Evolutionary conservation across 2,113 vertebrate genomes (phyloP), one percentile per base, ranked within the genome.

Genomic region (Ageneiosus marmoratus): DNA sequence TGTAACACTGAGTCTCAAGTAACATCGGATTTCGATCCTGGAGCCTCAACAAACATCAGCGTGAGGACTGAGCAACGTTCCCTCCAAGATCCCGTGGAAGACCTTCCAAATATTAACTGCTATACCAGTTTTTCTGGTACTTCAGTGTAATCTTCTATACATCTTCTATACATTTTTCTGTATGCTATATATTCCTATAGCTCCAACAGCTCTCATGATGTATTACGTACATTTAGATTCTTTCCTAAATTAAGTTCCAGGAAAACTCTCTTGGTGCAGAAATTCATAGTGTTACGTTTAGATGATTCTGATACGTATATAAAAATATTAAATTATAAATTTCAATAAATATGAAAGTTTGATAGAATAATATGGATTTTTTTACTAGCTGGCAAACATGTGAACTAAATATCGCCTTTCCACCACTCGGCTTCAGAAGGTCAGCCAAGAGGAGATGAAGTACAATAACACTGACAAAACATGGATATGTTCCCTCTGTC

Each of bases 401-500:
- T 69, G 32, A 34, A 72, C 7, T 27, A 15, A 46, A n/a, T 46
- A 72, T n/a, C 27, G 22, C 7, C 41, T 72, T 72, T 72, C 69
- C 41, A 46, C 69, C 37, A 3, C 22, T 27, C 24, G 12, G 69
- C 41, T 72, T 46, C 41, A 46, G 41, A 29, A 78, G 55, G 37
- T 46, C 56, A 20, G 77, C 58, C 77, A 50, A 32, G 41, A 63
- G 44, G 24, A 48, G 37, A 20, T 16, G 2, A 44, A 79, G 58
- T 32, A 79, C 77, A 79, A 63, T 65, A 79, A 65, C 62, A 50
- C 48, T 79, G 58, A 48, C 27, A 65, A 79, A 63, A 79, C 60
- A 48, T 50, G n/a, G 69, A 72, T 12, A 70, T 34, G 1, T 2
- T 16, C 2, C n/a, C 44, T 73, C 69, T 29, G 27, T 74, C 72